Base-by-base conservation (phyloP, 2,888 invertebrate genomes). In the Brassicogethes aeneus region DNA sequence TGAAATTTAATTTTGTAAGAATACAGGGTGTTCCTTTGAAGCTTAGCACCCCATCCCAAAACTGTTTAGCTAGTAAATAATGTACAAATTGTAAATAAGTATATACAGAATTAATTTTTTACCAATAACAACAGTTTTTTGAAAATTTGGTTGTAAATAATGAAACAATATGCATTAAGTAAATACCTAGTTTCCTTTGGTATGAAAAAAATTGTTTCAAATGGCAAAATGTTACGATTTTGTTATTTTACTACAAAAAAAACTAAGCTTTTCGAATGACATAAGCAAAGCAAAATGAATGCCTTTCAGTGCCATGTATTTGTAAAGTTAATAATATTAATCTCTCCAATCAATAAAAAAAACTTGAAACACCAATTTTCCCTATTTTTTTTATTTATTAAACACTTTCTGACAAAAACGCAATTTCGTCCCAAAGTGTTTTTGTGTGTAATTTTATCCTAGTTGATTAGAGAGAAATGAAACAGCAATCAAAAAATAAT, bases 21-120 rank as follows among this genome's bases (percentile, higher is more conserved):
- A n/a, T n/a, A n/a, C n/a, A n/a, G n/a, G n/a, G n/a, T n/a, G n/a
- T n/a, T n/a, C n/a, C n/a, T n/a, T n/a, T n/a, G n/a, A n/a, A n/a
- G n/a, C n/a, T n/a, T n/a, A n/a, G n/a, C n/a, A n/a, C n/a, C n/a
- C n/a, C n/a, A n/a, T n/a, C n/a, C n/a, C n/a, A n/a, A n/a, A n/a
- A n/a, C n/a, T n/a, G n/a, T n/a, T n/a, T n/a, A n/a, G n/a, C n/a
- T n/a, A 16, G 34, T 34, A 35, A 32, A 39, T 35, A 43, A 49
- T 55, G 56, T 56, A 54, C 54, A 56, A 54, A 56, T 49, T 54
- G 54, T 56, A 56, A 53, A 54, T 53, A 53, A 47, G n/a, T 53
- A 53, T 49, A 54, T 47, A 53, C 47, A 53, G 48, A 55, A 52
- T 53, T 47, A 47, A 42, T 47, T 53, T 54, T 54, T 53, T 53